Base-by-base conservation (phyloP, 2,113 vertebrate genomes). In the Mustelus asterias region DNA sequence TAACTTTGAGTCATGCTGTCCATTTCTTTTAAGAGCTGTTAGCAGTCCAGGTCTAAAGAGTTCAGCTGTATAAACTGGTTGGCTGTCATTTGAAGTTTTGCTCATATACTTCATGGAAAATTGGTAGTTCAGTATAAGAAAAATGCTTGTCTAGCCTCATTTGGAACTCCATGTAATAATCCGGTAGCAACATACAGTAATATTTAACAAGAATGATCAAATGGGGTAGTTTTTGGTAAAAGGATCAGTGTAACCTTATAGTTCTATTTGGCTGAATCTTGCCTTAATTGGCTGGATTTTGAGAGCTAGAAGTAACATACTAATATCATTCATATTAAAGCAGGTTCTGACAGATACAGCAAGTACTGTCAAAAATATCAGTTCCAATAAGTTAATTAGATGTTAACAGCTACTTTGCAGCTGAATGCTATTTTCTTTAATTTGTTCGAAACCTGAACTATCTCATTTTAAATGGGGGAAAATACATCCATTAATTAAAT, bases 1-100 rank as follows among this genome's bases (percentile, higher is more conserved):
- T 90, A 60, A 26, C 86, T 90, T 90, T 90, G 48, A 60, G 54
- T 90, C n/a, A 65, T 94, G 92, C 18, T 67, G 60, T 69, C 92
- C 18, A 41, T 94, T 94, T 33, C 26, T 60, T 92, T 67, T 67
- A 67, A 69, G n/a, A 69, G n/a, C 63, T 69, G 2, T 69, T 69
- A 63, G 63, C 20, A 69, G 37, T 24, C n/a, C 92, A 65, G n/a
- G 37, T 41, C 44, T 94, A n/a, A 93, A 93, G 41, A 94, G 63
- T 69, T 94, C 63, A 41, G 29, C 20, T 94, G 63, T 69, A 58
- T 44, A 33, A 69, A 22, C 63, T 65, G 90, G 44, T 60, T 89
- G 86, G 26, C 60, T 67, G 20, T 20, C 60, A 94, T 94, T 94
- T 67, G 63, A 65, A 67, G 60, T 94, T 18, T 94, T 11, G 63